Evolutionary conservation across 2,888 invertebrate species (phyloP).

Genomic region (Galerucella calmariensis): DNA sequence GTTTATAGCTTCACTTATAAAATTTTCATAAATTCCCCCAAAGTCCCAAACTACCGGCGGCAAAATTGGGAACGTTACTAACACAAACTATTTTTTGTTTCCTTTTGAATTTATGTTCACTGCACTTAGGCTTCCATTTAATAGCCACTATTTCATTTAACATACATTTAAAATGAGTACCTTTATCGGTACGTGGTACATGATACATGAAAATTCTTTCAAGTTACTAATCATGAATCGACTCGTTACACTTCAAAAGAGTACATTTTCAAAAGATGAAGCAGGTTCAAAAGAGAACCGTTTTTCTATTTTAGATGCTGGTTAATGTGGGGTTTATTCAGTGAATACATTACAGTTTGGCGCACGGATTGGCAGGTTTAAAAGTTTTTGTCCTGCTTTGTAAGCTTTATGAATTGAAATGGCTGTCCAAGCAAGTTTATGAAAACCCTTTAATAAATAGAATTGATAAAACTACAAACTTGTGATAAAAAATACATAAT

Average conservation of each 20-base stretch:
- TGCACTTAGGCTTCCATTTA: too few species aligned
- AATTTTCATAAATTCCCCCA: too few species aligned
- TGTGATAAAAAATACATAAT: too few species aligned
- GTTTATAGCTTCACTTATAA: too few species aligned
- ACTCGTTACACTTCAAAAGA: slow-evolving; percentile 15
- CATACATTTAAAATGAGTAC: too few species aligned
- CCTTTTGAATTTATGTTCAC: too few species aligned
- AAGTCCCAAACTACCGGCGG: too few species aligned
- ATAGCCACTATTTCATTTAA: too few species aligned
- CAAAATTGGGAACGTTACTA: too few species aligned
- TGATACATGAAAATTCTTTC: slow-evolving; percentile 2
- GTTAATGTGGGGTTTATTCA: background rate
- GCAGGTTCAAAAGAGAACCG: slow-evolving; percentile 3
- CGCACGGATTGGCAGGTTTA: background rate
- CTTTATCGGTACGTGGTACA: background rate
- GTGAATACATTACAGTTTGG: slow-evolving; percentile 2
- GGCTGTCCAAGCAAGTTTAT: background rate
- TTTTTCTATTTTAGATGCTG: slow-evolving; percentile 3
- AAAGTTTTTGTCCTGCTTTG: background rate
- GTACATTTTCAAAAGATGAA: slow-evolving; percentile 10
- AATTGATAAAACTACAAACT: too few species aligned
- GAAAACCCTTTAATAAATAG: too few species aligned
- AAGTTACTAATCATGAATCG: slow-evolving; percentile 1
- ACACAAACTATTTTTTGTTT: too few species aligned
- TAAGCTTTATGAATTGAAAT: background rate